Evolutionary conservation across 2,113 vertebrate genomes (phyloP).

Genomic region (Lophotis ruficrista): DNA sequence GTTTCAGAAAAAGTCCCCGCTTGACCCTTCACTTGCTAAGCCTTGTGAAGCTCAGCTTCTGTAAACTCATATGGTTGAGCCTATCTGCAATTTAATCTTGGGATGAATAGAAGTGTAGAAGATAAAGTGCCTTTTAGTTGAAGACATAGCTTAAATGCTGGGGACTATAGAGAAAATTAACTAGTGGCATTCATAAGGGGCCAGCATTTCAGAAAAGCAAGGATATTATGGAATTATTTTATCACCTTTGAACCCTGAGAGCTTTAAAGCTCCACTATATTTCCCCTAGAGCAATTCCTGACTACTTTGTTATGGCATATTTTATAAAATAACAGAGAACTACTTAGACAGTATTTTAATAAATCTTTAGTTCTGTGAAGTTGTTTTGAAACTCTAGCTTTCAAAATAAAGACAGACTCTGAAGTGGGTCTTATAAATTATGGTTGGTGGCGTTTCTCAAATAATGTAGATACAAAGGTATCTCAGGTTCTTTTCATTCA

Average conservation of each 20-base stretch:
- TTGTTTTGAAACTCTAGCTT: neutral
- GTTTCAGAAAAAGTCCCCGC: neutral
- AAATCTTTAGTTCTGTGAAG: neutral
- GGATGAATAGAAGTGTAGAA: neutral
- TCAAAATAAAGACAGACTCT: neutral
- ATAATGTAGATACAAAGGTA: neutral
- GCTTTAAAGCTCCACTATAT: neutral
- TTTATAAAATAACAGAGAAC: neutral
- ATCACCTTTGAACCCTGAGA: neutral
- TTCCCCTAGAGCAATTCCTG: neutral
- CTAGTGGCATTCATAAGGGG: neutral
- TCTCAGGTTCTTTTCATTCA: slow-evolving; percentile 4
- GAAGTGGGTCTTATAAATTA: neutral
- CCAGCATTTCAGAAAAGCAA: neutral
- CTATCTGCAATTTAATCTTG: neutral
- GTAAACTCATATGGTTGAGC: neutral
- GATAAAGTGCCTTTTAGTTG: neutral
- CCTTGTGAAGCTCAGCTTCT: neutral
- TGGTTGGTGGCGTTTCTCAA: neutral
- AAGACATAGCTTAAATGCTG: neutral
- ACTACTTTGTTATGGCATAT: neutral
- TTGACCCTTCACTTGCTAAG: neutral
- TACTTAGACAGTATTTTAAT: neutral
- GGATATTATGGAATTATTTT: neutral
- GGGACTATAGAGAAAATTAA: neutral